Conservation (phyloP, 2,113 vertebrate genomes). For the Albula glossodonta region DNA sequence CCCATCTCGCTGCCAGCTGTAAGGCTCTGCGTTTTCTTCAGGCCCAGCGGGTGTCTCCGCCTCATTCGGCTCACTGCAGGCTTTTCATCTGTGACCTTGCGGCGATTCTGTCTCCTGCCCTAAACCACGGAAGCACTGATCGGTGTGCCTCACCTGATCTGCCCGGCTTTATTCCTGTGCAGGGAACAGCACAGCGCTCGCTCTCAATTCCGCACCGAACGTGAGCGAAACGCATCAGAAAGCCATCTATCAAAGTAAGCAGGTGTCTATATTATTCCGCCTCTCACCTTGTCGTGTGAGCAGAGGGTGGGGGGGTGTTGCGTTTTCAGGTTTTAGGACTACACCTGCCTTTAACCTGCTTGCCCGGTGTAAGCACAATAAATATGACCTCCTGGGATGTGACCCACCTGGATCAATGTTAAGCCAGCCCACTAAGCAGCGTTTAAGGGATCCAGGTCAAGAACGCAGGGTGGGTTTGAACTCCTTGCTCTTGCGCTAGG, state of each 20-base stretch:
- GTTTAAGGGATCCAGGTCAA: background rate
- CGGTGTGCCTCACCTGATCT: slow-evolving; percentile 23
- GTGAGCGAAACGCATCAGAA: background rate
- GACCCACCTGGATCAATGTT: background rate
- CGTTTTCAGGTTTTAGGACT: background rate
- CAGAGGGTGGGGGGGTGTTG: background rate
- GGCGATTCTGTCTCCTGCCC: slow-evolving; percentile 28
- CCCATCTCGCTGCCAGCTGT: slow-evolving; percentile 51
- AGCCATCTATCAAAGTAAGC: background rate
- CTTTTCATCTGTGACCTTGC: slow-evolving; percentile 60
- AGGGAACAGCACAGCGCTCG: background rate
- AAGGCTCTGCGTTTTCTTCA: background rate
- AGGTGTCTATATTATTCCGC: background rate
- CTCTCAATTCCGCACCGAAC: background rate
- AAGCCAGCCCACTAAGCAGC: background rate
- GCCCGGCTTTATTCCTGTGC: background rate
- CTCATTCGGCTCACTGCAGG: slow-evolving; percentile 23
- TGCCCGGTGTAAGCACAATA: background rate
- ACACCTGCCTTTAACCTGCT: background rate
- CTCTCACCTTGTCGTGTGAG: background rate
- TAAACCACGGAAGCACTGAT: slow-evolving; percentile 24
- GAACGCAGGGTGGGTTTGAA: background rate
- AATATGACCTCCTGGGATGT: background rate
- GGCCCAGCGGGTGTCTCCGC: background rate
- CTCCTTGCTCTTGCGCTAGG: background rate